Percentiles rank a stretch among this genome's conserved stretches.
These are phyloP conservation scores for Acropora yongei DNA, from an alignment of 64 coral and sea anemone genomes.

Conservation along the genomic window DNA sequence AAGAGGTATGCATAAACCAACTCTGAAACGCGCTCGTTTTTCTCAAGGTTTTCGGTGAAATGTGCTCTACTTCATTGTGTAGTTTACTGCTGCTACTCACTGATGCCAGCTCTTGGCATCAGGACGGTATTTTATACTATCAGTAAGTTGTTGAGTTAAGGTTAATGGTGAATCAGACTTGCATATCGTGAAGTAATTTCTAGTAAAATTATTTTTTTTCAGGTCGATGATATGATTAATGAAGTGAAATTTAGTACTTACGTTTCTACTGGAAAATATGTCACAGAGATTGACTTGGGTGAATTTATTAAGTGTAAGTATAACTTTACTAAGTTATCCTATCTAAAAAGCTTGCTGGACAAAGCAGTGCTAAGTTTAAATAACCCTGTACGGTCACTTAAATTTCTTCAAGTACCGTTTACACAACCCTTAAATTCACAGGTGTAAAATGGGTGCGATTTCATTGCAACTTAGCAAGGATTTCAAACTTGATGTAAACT, in stretches of 20 bases:
- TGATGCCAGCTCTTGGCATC: background rate
- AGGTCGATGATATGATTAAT: conserved; percentile 95
- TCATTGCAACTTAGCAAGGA: no score
- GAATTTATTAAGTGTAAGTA: conserved; percentile 95
- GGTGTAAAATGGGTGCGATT: no score
- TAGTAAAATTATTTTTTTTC: background rate
- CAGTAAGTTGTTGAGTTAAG: background rate
- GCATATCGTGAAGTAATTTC: background rate
- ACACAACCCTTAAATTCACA: no score
- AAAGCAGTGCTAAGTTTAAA: no score
- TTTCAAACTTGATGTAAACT: no score
- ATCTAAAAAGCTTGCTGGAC: no score
- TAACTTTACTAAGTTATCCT: background rate
- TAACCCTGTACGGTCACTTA: no score
- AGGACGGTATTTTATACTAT: background rate
- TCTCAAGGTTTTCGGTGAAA: no score
- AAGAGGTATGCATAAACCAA: conserved; percentile 63
- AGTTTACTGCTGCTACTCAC: background rate
- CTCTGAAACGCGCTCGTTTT: background rate
- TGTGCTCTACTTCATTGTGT: no score
- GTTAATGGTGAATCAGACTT: no score
- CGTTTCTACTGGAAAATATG: conserved; percentile 93
- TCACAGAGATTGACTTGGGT: conserved; percentile 84
- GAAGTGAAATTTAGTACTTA: conserved; percentile 94
- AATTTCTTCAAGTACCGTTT: no score